A percentile compares a stretch with the other conserved stretches of the same genome.
These are phyloP conservation scores for Xanthorhoe designata DNA, from an alignment of 2,888 invertebrate species.

Conservation along the genomic window DNA sequence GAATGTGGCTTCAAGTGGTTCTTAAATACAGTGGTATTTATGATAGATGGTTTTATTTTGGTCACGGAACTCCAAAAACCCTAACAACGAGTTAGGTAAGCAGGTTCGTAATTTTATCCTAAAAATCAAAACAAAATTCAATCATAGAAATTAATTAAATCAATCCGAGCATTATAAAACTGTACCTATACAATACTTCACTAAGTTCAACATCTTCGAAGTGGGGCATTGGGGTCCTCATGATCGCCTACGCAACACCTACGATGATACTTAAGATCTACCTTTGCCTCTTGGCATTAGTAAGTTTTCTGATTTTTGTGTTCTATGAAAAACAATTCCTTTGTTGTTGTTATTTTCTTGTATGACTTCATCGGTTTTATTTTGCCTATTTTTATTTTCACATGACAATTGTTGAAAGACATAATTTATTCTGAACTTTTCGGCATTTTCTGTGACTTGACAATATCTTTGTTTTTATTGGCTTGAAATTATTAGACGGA, in stretches of 20 bases:
- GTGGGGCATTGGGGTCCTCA: conserved; percentile 16
- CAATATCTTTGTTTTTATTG: no score
- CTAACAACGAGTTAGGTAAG: no score
- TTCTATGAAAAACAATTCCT: not conserved
- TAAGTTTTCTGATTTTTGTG: conserved; percentile 10
- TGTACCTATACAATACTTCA: not conserved
- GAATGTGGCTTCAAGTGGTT: no score
- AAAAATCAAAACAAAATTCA: conserved; percentile 25
- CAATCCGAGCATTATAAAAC: conserved; percentile 28
- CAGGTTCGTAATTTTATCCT: not conserved
- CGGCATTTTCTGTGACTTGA: no score
- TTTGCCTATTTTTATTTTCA: not conserved
- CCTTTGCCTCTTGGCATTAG: conserved; percentile 13
- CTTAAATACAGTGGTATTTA: no score
- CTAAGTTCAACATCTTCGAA: not conserved
- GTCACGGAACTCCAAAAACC: no score
- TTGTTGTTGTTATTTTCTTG: not conserved
- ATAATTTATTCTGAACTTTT: no score
- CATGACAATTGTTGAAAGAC: no score
- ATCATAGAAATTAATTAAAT: conserved; percentile 24
- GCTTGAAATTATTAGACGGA: no score
- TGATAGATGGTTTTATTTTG: no score
- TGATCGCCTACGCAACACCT: conserved; percentile 8
- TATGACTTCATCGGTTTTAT: not conserved
- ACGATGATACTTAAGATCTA: conserved; percentile 23